phyloP scores from a whole-genome alignment of 2,797 vertebrate species.

The Tangara arthus region DNA sequence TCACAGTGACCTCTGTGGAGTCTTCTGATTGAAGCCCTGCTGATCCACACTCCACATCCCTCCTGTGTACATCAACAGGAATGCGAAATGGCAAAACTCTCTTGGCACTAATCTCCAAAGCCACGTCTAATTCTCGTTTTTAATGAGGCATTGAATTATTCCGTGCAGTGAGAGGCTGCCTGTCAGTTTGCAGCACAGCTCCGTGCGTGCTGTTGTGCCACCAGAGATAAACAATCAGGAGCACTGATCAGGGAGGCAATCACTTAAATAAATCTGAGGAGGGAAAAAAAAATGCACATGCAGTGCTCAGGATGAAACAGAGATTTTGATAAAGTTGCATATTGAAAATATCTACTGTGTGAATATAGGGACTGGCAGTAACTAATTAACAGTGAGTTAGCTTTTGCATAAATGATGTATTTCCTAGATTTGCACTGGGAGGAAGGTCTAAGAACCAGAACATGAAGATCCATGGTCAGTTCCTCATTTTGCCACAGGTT shows the following conservation, averaged over 20 bases:
- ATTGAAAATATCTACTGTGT: background rate
- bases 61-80: background rate
- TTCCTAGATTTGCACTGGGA: background rate
- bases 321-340: background rate
- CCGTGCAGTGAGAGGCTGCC: background rate
- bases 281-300: background rate
- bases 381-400: background rate
- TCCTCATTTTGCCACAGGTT: background rate
- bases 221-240: slow-evolving; percentile 60
- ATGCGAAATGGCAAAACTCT: slow-evolving; percentile 11
- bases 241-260: slow-evolving; percentile 55
- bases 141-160: slow-evolving; percentile 64
- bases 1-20: background rate
- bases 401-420: background rate
- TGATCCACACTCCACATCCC: background rate
- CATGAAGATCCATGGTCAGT: background rate
- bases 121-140: slow-evolving; percentile 39
- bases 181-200: background rate
- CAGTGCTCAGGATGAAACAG: slow-evolving; percentile 29
- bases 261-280: slow-evolving; percentile 62
- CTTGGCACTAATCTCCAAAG: slow-evolving; percentile 31
- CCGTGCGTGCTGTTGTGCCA: background rate
- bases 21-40: background rate
- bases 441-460: background rate
- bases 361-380: background rate